A percentile compares a stretch with the other conserved stretches of the same genome.
phyloP scores from a whole-genome alignment of 2,113 vertebrate species.

The Stictonetta naevosa region DNA sequence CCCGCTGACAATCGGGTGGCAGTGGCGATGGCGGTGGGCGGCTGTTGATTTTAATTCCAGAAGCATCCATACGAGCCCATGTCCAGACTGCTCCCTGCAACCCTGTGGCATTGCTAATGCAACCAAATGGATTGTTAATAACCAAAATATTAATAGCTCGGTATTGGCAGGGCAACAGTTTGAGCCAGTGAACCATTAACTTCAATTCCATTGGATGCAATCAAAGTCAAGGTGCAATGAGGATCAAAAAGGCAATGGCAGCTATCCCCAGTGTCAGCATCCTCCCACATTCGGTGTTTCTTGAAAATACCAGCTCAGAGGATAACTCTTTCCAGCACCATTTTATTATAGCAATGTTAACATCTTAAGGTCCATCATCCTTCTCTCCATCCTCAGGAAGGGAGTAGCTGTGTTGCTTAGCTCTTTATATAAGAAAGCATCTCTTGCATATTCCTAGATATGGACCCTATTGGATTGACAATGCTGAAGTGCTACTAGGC shows the following conservation, averaged over 20 bases:
- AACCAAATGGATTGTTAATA: not conserved
- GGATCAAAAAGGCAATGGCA: not conserved
- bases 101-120: not conserved
- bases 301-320: not conserved
- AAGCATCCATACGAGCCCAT: not conserved
- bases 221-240: constrained; percentile 13
- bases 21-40: not conserved
- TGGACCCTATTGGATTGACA: not conserved
- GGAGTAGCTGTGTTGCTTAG: not conserved
- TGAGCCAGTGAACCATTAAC: constrained; percentile 1
- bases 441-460: not conserved
- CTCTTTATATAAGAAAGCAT: not conserved
- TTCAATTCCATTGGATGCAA: not conserved
- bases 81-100: not conserved
- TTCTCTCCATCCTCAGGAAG: not conserved
- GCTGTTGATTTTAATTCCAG: not conserved
- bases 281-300: rapidly evolving
- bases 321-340: not conserved
- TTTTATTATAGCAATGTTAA: not conserved
- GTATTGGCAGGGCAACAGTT: not conserved
- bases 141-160: not conserved
- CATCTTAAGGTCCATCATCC: not conserved
- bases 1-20: not conserved
- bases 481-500: not conserved
- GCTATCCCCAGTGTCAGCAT: not conserved